Evolutionary conservation across 1,140 invertebrate species (phyloP).

Genomic region (Zaprionus gabonicus): DNA sequence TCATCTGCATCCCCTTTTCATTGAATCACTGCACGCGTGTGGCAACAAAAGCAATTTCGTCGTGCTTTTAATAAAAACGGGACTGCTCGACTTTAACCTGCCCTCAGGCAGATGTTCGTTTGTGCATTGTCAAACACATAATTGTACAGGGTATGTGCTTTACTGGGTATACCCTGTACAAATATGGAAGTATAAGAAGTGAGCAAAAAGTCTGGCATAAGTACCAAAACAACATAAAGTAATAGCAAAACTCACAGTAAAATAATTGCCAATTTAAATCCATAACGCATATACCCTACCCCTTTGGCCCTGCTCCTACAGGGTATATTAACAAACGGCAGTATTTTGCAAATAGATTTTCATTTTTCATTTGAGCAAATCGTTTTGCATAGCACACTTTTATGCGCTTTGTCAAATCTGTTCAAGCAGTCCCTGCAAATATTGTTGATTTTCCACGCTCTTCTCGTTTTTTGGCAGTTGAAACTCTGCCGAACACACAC

Average conservation of each 20-base stretch:
- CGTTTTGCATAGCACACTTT: conserved; percentile 69
- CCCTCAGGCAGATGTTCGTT: conserved; percentile 53
- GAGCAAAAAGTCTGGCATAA: background rate
- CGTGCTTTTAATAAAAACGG: conserved; percentile 53
- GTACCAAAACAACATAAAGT: no score
- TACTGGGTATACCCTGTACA: conserved; percentile 12
- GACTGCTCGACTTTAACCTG: conserved; percentile 35
- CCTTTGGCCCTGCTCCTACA: background rate
- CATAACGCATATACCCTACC: background rate
- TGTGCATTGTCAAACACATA: conserved; percentile 31
- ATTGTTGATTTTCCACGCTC: conserved; percentile 12
- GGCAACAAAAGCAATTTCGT: conserved; percentile 75
- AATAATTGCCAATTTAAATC: no score
- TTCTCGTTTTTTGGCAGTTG: conserved; percentile 2
- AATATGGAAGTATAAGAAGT: background rate
- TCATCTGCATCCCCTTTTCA: background rate
- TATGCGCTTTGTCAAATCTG: conserved; percentile 60
- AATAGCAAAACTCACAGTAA: no score
- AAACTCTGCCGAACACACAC: background rate
- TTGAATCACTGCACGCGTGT: conserved; percentile 43
- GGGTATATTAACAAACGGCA: conserved; percentile 15
- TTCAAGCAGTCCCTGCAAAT: conserved; percentile 21
- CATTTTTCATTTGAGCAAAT: conserved; percentile 61
- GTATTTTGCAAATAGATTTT: conserved; percentile 45
- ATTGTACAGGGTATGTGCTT: background rate